These are phyloP conservation scores for Syrmaticus mikado DNA, from an alignment of 2,113 vertebrate species.

Conservation along the genomic window DNA sequence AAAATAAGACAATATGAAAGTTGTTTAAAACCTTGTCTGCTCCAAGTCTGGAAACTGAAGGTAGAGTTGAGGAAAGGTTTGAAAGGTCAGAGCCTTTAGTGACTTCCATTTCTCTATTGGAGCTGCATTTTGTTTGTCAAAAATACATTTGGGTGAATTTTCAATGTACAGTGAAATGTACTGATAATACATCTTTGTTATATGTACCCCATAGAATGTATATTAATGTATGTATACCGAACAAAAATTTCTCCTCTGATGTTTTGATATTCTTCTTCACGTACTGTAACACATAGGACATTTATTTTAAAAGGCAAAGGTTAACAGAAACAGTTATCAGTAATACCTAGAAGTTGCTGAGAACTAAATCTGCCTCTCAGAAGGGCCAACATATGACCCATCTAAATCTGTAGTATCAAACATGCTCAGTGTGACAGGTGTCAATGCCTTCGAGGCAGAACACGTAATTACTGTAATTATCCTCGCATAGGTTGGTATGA, in stretches of 20 bases:
- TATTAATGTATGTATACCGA: background rate
- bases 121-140: background rate
- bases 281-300: background rate
- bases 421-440: background rate
- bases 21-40: background rate
- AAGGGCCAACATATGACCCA: background rate
- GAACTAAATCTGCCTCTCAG: background rate
- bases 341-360: background rate
- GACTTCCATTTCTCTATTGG: background rate
- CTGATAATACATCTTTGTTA: background rate
- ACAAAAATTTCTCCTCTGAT: background rate
- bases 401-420: background rate
- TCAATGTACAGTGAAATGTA: background rate
- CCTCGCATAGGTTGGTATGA: background rate
- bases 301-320: background rate
- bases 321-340: background rate
- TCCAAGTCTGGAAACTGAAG: background rate
- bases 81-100: background rate
- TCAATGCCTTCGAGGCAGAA: background rate
- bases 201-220: background rate
- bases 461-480: background rate
- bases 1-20: background rate
- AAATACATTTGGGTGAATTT: background rate
- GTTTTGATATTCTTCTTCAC: background rate
- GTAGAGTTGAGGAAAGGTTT: background rate